Evolutionary conservation across 2,113 vertebrate genomes (phyloP), one percentile per base, ranked within the genome.

Genomic region (Dolichotis patagonum): DNA sequence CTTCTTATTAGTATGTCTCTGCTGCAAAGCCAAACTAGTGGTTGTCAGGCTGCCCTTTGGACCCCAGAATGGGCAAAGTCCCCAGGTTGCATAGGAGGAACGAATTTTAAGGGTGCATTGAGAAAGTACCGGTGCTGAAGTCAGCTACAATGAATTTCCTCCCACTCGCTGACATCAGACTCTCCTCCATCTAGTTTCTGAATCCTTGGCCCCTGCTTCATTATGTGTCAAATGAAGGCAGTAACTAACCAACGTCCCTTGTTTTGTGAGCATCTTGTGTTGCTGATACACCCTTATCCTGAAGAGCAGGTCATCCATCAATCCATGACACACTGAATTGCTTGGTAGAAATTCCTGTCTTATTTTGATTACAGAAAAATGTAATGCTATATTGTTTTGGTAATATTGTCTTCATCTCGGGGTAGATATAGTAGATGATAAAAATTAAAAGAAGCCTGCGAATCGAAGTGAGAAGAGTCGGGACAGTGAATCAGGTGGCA

Each of bases 401-500:
- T 95, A 97, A 96, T 97, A 95, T 98, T 97, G 98, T 97, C 96
- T 94, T 87, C 54, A 83, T 97, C 54, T 85, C 22, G 16, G 97
- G 97, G 97, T 95, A 98, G 98, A 98, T 96, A 97, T 80, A 96
- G 92, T 97, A 97, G 98, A 98, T 0, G 97, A 98, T 96, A 90
- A 96, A 98, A 98, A 98, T 97, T 97, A 98, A 98, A 97, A 98
- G 96, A 98, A 98, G 96, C 93, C 96, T 38, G 85, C 97, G 98
- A 98, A 95, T 83, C 96, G 78, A 97, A 95, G 96, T 92, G 95
- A 95, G 98, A 98, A 98, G 96, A 97, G 98, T 97, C 95, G 98
- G 97, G 98, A 98, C 97, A 98, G 98, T 93, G 97, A 98, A 97
- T 98, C 98, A 98, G 98, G 98, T 98, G 98, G 98, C 98, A 97